Base-by-base conservation (phyloP, 2,113 vertebrate species). In the Taxidea taxus region DNA sequence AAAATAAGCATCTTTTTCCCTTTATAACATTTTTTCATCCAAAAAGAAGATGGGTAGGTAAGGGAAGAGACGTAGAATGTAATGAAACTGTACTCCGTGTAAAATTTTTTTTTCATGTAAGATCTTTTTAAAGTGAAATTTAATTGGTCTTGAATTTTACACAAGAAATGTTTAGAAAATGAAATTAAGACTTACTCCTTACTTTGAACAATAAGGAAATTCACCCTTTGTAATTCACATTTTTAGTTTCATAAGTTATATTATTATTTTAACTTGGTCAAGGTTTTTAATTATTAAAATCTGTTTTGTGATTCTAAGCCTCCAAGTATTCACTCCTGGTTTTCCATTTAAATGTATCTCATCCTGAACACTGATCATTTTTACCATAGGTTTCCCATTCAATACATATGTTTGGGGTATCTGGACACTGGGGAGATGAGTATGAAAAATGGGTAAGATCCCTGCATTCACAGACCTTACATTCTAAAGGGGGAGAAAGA, bases 261-360 rank as follows among this genome's bases (percentile, higher is more conserved):
- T 85, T 80, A 37, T 84, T 94, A 91, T 88, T 94, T 97, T 77
- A 94, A 91, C 39, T 91, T 90, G 93, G n/a, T 82, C 89, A 95
- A 93, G 29, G 72, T 51, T 82, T 70, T 93, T 78, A 83, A 87
- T 56, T 56, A 23, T 94, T 96, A 78, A 66, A 82, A 83, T 83
- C 34, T 80, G 23, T 90, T 92, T 87, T 94, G 16, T 93, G 85
- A 82, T 95, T 81, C 58, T 64, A 81, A 93, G 56, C 49, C n/a
- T 94, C 54, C 44, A 66, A 47, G 8, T 72, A 34, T 56, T 92
- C 72, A 58, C 4, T 39, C 58, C 34, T 72, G 58, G 13, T 86
- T 86, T 75, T 81, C 34, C 89, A 83, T 78, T 92, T 94, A 86
- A 84, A 94, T 83, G 9, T 90, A 72, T 83, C 42, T 74, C 77